A percentile compares a stretch with the other conserved stretches of the same genome.
Evolutionary conservation across 2,888 invertebrate genomes (phyloP).

Genomic region (Griposia aprilina): DNA sequence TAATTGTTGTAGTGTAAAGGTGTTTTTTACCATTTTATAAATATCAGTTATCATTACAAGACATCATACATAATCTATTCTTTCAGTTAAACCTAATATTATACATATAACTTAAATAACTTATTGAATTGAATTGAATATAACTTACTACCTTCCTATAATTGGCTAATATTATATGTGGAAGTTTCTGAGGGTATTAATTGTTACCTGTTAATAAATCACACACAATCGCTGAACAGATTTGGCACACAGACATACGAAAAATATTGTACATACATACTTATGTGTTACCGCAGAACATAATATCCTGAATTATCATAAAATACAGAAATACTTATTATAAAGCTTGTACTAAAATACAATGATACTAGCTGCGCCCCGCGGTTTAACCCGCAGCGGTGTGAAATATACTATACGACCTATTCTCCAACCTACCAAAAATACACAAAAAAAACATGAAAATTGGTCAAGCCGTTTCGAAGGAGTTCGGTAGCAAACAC

Average conservation of each 20-base stretch:
- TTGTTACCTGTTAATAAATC: background rate
- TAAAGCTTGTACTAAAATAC: background rate
- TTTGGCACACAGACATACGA: background rate
- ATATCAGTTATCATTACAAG: background rate
- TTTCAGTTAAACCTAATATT: background rate
- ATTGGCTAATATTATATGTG: background rate
- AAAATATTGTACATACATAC: background rate
- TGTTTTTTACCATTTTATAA: background rate
- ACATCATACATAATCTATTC: too few species aligned
- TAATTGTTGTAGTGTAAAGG: background rate
- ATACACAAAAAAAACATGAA: too few species aligned
- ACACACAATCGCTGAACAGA: background rate
- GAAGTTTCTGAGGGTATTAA: background rate
- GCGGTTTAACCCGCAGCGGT: too few species aligned
- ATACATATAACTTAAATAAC: too few species aligned
- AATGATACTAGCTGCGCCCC: too few species aligned
- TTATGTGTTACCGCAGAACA: background rate
- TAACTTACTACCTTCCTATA: background rate
- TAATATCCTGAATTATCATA: background rate
- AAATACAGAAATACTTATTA: background rate
- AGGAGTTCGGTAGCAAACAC: too few species aligned
- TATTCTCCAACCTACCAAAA: too few species aligned
- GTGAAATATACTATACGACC: too few species aligned
- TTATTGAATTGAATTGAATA: too few species aligned
- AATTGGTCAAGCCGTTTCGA: too few species aligned